Percentiles rank a stretch among this genome's conserved stretches.
These are phyloP conservation scores for Onychomys arenicola DNA, from an alignment of 2,797 vertebrate species.

Conservation along the genomic window DNA sequence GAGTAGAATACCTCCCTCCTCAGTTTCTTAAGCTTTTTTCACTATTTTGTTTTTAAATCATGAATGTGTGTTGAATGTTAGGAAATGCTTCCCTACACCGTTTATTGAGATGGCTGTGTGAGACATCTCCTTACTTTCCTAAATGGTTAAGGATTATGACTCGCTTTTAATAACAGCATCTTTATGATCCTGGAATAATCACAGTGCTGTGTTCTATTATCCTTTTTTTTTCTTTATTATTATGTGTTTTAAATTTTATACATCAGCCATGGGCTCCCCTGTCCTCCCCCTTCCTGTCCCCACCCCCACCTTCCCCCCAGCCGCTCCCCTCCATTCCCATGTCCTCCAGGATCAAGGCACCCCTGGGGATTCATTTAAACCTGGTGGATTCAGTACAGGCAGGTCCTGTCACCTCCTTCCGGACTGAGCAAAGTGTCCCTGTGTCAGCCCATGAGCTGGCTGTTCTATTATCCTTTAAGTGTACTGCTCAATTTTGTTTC, in stretches of 20 bases:
- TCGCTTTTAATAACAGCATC: conserved; percentile 12
- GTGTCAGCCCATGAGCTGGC: too few species aligned
- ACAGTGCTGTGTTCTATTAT: background rate
- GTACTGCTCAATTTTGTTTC: conserved; percentile 1
- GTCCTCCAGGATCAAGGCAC: too few species aligned
- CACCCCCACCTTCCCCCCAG: too few species aligned
- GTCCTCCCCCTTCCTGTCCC: too few species aligned
- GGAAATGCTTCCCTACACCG: background rate
- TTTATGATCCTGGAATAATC: background rate
- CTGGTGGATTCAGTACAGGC: too few species aligned
- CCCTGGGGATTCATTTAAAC: too few species aligned
- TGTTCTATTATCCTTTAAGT: conserved; percentile 15
- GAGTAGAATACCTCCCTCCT: background rate
- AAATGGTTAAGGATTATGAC: background rate
- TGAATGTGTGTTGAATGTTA: background rate
- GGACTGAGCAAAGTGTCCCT: too few species aligned
- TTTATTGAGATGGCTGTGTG: background rate
- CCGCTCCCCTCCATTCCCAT: too few species aligned
- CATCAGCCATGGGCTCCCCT: too few species aligned
- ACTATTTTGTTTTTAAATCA: background rate
- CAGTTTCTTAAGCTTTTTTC: background rate
- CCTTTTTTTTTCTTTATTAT: too few species aligned
- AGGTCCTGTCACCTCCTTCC: too few species aligned
- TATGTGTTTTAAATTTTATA: too few species aligned
- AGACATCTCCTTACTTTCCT: background rate